Conservation (phyloP, 1,140 invertebrate genomes). For the Brachionus paranguensis region DNA sequence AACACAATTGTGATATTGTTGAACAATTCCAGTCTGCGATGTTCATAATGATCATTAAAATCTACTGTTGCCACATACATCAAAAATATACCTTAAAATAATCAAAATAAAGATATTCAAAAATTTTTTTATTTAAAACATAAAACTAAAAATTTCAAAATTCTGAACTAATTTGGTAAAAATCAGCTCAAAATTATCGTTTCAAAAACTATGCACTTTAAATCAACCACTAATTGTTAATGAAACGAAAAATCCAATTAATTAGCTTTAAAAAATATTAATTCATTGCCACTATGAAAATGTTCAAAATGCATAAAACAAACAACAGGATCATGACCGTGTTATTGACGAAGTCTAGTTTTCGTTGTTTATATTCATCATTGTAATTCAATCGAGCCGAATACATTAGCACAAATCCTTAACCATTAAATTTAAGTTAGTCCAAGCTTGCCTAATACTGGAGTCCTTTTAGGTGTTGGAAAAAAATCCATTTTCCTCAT, state of each 20-base stretch:
- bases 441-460: background rate
- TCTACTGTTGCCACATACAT: constrained; percentile 33
- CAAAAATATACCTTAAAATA: background rate
- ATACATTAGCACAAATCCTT: constrained; percentile 38
- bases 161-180: background rate
- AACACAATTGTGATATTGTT: constrained; percentile 30
- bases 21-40: constrained; percentile 6
- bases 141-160: background rate
- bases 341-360: constrained; percentile 38
- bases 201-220: background rate
- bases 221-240: background rate
- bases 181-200: constrained; percentile 1
- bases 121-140: background rate
- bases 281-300: constrained; percentile 36
- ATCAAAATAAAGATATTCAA: background rate
- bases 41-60: constrained; percentile 38
- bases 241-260: constrained; percentile 30
- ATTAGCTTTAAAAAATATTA: constrained; percentile 13
- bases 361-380: constrained; percentile 38
- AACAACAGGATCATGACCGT: constrained; percentile 31
- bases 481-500: background rate
- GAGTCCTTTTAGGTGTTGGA: background rate
- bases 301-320: constrained; percentile 39
- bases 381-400: constrained; percentile 39
- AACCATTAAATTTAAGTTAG: background rate